These are phyloP conservation scores for Delichon dasypus DNA, from an alignment of 2,797 vertebrate genomes.

Conservation along the genomic window DNA sequence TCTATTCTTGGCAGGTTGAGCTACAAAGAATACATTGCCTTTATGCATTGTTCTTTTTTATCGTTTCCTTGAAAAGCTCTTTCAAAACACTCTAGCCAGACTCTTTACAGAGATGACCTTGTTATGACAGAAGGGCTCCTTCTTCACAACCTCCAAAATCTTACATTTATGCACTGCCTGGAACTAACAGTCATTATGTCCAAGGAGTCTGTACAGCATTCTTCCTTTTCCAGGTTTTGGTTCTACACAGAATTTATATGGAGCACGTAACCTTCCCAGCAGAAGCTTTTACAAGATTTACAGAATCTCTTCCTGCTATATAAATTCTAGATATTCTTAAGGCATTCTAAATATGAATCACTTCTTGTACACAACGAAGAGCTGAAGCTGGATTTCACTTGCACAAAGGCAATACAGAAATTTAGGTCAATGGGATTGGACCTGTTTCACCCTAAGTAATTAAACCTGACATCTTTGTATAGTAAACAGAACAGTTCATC, in stretches of 20 bases:
- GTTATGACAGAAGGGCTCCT: neutral
- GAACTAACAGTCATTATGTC: neutral
- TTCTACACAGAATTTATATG: neutral
- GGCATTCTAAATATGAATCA: neutral
- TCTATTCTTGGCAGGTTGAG: neutral
- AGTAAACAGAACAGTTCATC: neutral
- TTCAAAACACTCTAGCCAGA: neutral
- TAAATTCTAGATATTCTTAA: neutral
- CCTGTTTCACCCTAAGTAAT: slow-evolving; percentile 1
- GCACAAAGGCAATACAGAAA: slow-evolving; percentile 28
- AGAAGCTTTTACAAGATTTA: neutral
- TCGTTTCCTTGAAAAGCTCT: neutral
- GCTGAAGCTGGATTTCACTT: slow-evolving; percentile 2
- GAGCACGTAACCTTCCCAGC: neutral
- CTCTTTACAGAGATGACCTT: neutral
- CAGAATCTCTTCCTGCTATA: neutral
- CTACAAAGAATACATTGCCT: neutral
- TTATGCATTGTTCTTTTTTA: neutral
- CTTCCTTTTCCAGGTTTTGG: neutral
- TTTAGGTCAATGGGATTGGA: slow-evolving; percentile 26
- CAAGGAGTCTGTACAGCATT: neutral
- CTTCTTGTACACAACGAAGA: neutral
- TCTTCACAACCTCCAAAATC: neutral
- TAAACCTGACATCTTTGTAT: slow-evolving; percentile 5
- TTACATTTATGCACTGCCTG: neutral